Percentiles rank a stretch among this genome's conserved stretches.
phyloP scores from a whole-genome alignment of 2,113 vertebrate species.

The Podarcis muralis region DNA sequence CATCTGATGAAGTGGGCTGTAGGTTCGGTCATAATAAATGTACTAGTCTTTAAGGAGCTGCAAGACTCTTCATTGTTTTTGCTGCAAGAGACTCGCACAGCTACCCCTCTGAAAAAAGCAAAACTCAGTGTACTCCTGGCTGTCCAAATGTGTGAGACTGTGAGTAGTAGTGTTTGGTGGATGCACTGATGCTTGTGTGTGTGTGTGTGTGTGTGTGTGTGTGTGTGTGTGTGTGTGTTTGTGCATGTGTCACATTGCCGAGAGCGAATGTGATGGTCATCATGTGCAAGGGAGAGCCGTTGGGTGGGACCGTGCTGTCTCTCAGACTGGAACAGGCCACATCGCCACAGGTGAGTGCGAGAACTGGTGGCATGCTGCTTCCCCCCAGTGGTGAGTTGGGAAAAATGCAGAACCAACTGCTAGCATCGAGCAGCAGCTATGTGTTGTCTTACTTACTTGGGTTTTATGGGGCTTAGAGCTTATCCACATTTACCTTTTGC shows the following conservation, averaged over 20 bases:
- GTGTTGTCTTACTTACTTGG: neutral
- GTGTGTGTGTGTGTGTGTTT: too few relatives aligned
- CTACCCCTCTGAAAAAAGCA: neutral
- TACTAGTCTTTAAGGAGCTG: too few relatives aligned
- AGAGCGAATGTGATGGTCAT: too few relatives aligned
- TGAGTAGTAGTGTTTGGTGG: neutral
- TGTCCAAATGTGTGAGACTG: neutral
- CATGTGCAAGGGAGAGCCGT: neutral
- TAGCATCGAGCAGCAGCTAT: too few relatives aligned
- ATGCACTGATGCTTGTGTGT: neutral
- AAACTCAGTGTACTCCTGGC: too few relatives aligned
- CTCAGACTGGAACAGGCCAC: neutral
- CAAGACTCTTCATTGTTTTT: too few relatives aligned
- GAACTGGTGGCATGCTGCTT: neutral
- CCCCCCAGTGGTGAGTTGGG: neutral
- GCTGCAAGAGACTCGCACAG: too few relatives aligned
- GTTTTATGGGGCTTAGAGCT: neutral
- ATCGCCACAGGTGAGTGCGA: neutral
- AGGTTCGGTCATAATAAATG: too few relatives aligned
- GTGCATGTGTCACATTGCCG: neutral
- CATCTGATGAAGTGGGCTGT: too few relatives aligned
- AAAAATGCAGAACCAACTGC: neutral
- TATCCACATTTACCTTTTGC: too few relatives aligned
- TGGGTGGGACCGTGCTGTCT: neutral
- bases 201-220: neutral